Base-by-base conservation (phyloP, 2,113 vertebrate species). In the Hepsetus odoe region DNA sequence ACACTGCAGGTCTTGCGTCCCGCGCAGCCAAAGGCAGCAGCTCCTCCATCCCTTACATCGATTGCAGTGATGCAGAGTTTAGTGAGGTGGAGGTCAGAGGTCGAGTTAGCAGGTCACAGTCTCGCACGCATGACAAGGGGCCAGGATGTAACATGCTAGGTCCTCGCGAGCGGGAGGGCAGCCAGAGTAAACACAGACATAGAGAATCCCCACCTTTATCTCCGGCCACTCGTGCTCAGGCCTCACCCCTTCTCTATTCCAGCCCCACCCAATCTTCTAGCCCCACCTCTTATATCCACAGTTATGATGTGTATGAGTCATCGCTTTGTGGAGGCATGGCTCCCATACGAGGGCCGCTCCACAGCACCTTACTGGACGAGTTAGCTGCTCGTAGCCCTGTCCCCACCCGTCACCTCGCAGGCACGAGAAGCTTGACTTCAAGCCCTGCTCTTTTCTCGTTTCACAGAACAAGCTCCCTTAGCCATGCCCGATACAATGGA, bases 1-100 rank as follows among this genome's bases (percentile, higher is more conserved):
- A 91, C 77, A 95, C 89, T 93, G 94, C 95, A 99, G 98, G 97
- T 99, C 96, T 96, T 93, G 92, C 96, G 90, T 95, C 93, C 87
- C 85, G 87, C 84, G 90, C 94, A 92, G 92, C 95, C 80, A 85
- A 88, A 87, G 93, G 93, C 93, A 95, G 93, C 92, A 92, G 89
- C 88, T 90, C 91, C 76, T 96, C 94, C 88, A 93, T 95, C 83
- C 92, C 95, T 80, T 95, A 95, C 88, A 93, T 94, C 91, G 94
- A 96, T 93, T 95, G 92, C 93, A 94, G 90, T 91, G 93, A 96
- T 75, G 88, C 94, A 95, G 94, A 96, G 82, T 77, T 74, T 92
- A 94, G 93, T 74, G 95, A 96, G 86, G 93, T 92, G 83, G 94
- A 94, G 84, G 86, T 92, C 88, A 92, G 91, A 90, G 93, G 91